Percentiles rank a stretch among this genome's conserved stretches.
Evolutionary conservation across 2,888 invertebrate species (phyloP).

Genomic region (Azorinus chamasolen): DNA sequence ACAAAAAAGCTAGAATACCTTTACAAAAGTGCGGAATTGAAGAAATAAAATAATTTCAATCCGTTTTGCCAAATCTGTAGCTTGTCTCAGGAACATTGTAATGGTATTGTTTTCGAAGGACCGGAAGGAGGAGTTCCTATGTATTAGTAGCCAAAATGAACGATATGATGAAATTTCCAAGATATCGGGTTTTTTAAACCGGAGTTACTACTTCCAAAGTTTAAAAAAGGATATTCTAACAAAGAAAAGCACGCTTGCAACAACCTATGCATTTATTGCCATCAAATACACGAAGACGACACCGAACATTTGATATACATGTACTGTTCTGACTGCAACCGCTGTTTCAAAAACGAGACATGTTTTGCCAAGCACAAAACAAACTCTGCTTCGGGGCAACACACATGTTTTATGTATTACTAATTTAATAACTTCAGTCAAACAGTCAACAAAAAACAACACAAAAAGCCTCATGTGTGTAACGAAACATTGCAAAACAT

Average conservation of each 20-base stretch:
- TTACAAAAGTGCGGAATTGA: too few relatives aligned
- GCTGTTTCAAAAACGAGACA: conserved; percentile 18
- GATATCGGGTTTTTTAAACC: conserved; percentile 45
- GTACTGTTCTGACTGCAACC: conserved; percentile 29
- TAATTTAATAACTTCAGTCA: conserved; percentile 30
- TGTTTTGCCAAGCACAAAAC: conserved; percentile 24
- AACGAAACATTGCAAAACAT: conserved; percentile 33
- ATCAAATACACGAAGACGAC: conserved; percentile 8
- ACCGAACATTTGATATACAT: conserved; percentile 30
- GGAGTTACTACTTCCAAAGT: conserved; percentile 32
- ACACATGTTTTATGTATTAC: conserved; percentile 31
- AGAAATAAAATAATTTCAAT: too few relatives aligned
- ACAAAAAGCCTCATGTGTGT: conserved; percentile 31
- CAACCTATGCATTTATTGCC: conserved; percentile 32
- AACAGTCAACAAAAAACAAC: conserved; percentile 15
- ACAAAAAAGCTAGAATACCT: conserved; percentile 9
- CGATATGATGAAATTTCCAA: conserved; percentile 57
- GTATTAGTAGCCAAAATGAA: conserved; percentile 46
- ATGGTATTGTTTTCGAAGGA: conserved; percentile 23
- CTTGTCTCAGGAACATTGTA: conserved; percentile 27
- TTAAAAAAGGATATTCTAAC: conserved; percentile 30
- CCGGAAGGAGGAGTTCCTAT: conserved; percentile 33
- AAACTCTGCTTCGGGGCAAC: conserved; percentile 10
- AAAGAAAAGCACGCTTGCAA: conserved; percentile 34
- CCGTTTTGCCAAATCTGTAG: conserved; percentile 23